phyloP scores from a whole-genome alignment of 2,888 invertebrate genomes.

The Drosophila flavopinicola region DNA sequence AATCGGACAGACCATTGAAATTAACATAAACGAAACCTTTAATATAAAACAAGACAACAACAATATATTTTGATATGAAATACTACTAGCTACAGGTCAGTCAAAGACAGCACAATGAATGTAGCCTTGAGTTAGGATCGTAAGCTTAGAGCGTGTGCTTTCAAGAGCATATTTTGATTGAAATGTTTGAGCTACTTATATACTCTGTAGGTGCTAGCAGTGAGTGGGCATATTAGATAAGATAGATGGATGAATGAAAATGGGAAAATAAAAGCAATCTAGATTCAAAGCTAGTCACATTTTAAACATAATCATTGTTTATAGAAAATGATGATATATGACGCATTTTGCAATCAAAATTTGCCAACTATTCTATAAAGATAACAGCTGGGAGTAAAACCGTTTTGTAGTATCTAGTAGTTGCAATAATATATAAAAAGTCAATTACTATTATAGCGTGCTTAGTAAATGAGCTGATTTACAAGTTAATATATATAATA shows the following conservation, averaged over 20 bases:
- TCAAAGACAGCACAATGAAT: not conserved
- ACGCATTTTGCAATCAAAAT: too few species aligned
- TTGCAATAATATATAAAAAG: too few species aligned
- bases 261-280: not conserved
- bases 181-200: not conserved
- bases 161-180: not conserved
- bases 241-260: not conserved
- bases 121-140: constrained; percentile 35
- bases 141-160: not conserved
- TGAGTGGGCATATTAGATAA: not conserved
- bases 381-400: too few species aligned
- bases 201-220: not conserved
- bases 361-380: too few species aligned
- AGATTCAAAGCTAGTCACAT: too few species aligned
- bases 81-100: constrained; percentile 12
- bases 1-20: constrained; percentile 35
- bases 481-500: not conserved
- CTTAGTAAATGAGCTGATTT: not conserved
- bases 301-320: not conserved
- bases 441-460: too few species aligned
- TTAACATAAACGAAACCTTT: constrained; percentile 53
- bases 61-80: constrained; percentile 8
- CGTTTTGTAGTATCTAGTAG: too few species aligned
- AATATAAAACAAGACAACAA: constrained; percentile 15
- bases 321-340: too few species aligned